These are phyloP conservation scores for Heterotis niloticus DNA, from an alignment of 2,113 vertebrate genomes.

Conservation along the genomic window DNA sequence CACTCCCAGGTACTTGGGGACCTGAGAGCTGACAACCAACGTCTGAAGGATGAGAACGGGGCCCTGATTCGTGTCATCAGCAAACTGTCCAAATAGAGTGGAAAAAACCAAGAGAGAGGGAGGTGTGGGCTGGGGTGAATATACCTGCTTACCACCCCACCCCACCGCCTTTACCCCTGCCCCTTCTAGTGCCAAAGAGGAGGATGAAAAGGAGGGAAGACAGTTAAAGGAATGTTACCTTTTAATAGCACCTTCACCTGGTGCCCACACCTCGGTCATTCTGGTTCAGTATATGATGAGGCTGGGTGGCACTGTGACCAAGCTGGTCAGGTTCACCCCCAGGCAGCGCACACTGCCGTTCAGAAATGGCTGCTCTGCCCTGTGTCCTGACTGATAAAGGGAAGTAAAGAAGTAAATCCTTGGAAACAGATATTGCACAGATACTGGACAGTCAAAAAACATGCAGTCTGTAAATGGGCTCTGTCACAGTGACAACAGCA, in stretches of 20 bases:
- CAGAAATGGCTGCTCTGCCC: not conserved
- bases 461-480: not conserved
- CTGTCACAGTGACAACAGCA: not conserved
- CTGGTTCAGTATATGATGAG: not conserved
- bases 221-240: constrained; percentile 42
- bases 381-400: not conserved
- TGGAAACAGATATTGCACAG: not conserved
- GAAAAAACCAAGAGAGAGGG: constrained; percentile 11
- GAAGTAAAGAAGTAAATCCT: constrained; percentile 1
- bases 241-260: not conserved
- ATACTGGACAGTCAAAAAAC: not conserved
- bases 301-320: not conserved
- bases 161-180: constrained; percentile 38
- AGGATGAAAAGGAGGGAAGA: constrained; percentile 15
- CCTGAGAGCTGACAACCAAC: constrained; percentile 92
- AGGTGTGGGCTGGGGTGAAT: constrained; percentile 34
- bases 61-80: constrained; percentile 98
- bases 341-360: not conserved
- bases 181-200: constrained; percentile 61
- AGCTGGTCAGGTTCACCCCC: not conserved
- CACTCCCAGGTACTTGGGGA: constrained; percentile 81
- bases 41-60: constrained; percentile 97
- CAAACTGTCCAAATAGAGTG: constrained; percentile 92
- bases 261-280: constrained; percentile 29
- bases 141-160: not conserved